Base-by-base conservation (phyloP, 37 sponge, comb jelly and placozoan species). In the Chondrosia reniformis region DNA sequence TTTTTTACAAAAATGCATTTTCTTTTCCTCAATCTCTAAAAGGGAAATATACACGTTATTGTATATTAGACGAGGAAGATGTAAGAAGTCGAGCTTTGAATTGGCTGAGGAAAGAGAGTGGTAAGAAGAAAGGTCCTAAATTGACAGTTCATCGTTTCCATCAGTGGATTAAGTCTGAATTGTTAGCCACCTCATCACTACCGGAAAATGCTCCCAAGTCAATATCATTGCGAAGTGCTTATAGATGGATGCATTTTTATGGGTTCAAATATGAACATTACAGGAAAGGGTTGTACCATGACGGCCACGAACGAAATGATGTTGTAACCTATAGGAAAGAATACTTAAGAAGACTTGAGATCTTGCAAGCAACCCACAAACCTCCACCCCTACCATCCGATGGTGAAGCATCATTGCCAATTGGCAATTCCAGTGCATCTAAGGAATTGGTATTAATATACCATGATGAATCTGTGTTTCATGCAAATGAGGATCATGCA, bases 301-400 rank as follows among this genome's bases (percentile, higher is more conserved):
- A 83, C 75, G 89, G 89, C 0, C 88, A 87, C 33, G 83, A 85
- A 27, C 4, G 80, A 2, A 10, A 41, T 3, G 86, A 85, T 80
- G 86, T 85, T 24, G 80, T 85, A 9, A 54, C 76, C 0, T 63
- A 58, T 21, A 30, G 76, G 9, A 54, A 24, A 0, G 45, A 76
- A 31, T 83, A 65, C 31, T 21, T 8, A 6, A 24, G 58, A 2
- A 2, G 58, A 2, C 2, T 56, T 24, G 58, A 28, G n/a, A 28
- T 28, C n/a, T 28, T 56, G 9, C 27, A 28, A 6, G 3, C 4
- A 3, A 3, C 27, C 3, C n/a, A 28, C 27, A 28, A 4, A 8
- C 3, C 4, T 3, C n/a, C n/a, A 28, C 2, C 58, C 9, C 58
- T 56, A 28, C 58, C 58, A 56, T 24, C 58, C n/a, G 58, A 56